Base-by-base conservation (phyloP, 2,113 vertebrate genomes). In the Prunella fulvescens region DNA sequence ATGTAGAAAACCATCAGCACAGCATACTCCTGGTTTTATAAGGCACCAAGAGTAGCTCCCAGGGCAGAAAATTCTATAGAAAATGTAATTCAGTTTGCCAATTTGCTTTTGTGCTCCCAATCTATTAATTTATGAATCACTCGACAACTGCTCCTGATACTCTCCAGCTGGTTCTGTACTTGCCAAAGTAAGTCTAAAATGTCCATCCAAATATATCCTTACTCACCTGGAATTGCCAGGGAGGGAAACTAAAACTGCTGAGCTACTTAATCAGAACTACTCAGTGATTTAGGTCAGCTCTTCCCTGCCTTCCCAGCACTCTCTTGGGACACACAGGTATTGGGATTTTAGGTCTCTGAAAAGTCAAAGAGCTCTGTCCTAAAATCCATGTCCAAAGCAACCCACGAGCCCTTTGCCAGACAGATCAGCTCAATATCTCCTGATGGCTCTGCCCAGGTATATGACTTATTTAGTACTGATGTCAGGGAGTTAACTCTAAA, bases 121-220 rank as follows among this genome's bases (percentile, higher is more conserved):
- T 57, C 47, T 29, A 78, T 39, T 86, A 7, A 50, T 85, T 53
- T 90, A 86, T 86, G 33, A 85, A 62, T 83, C 79, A 84, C 37
- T 44, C 14, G 9, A 61, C 91, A 62, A 39, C 73, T 92, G 56
- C 19, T 67, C 19, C 88, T 95, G 70, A 77, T 56, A 60, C 9
- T 57, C 86, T 71, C 37, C 57, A 70, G 40, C 4, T 88, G 69
- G 13, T 88, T 91, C 71, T 14, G 7, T 62, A 47, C 56, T 67
- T 72, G 51, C 70, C 88, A 62, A 78, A 91, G 86, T 50, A 90
- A 95, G 58, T 25, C 67, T 70, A 50, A 84, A 88, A 81, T 14
- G 11, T 73, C 78, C 67, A 76, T 37, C 31, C 65, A 71, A 65
- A 69, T 45, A 54, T 7, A 84, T 60, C 47, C 12, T 74, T 60